These are phyloP conservation scores for Melanotaenia pygmaea DNA, from an alignment of 2,797 vertebrate genomes.

Conservation along the genomic window DNA sequence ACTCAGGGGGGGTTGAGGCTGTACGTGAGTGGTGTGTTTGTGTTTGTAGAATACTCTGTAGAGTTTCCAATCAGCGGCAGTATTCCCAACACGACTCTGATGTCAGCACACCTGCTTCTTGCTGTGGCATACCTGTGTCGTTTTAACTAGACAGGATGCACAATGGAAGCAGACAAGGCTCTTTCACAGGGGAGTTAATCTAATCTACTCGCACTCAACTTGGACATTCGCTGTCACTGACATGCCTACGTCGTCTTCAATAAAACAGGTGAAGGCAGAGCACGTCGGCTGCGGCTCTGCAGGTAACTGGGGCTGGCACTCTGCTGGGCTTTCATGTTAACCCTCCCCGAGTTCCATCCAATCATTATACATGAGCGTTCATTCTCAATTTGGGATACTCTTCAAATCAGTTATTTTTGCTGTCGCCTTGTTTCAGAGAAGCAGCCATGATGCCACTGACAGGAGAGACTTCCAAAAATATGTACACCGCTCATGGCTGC, in stretches of 20 bases:
- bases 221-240: constrained; percentile 77
- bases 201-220: constrained; percentile 75
- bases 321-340: constrained; percentile 71
- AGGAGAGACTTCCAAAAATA: constrained; percentile 47
- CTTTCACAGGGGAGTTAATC: constrained; percentile 78
- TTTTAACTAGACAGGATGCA: constrained; percentile 76
- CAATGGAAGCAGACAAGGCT: constrained; percentile 77
- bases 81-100: constrained; percentile 68
- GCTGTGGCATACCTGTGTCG: constrained; percentile 63
- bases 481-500: constrained; percentile 16
- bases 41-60: constrained; percentile 61
- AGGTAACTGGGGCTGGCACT: constrained; percentile 69
- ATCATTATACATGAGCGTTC: constrained; percentile 67
- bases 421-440: constrained; percentile 40
- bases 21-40: constrained; percentile 52
- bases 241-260: constrained; percentile 68
- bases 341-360: constrained; percentile 53
- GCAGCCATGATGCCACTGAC: constrained; percentile 31
- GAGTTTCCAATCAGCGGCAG: constrained; percentile 64
- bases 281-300: constrained; percentile 49
- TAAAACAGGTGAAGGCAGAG: constrained; percentile 72
- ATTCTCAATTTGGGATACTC: constrained; percentile 49
- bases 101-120: constrained; percentile 75
- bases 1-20: constrained; percentile 12
- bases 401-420: constrained; percentile 49